Percentiles rank a stretch among this genome's conserved stretches.
Evolutionary conservation across 23 tunicate genomes (phyloP).

Genomic region (Halocynthia roretzi): DNA sequence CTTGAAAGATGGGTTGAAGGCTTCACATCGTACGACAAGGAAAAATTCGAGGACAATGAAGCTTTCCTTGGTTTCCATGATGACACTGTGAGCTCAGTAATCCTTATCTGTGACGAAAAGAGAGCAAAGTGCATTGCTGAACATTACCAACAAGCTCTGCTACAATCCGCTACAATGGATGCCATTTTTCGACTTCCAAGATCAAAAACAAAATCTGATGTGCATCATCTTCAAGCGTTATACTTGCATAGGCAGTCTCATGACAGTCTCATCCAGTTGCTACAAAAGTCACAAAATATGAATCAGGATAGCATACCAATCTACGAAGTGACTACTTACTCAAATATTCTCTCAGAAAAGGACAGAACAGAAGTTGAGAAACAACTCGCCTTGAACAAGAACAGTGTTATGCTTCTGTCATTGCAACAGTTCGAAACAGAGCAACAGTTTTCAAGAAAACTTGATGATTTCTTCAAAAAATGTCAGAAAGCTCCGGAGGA

Average conservation of each 20-base stretch:
- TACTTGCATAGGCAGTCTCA: constrained; percentile 34
- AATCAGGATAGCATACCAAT: neutral
- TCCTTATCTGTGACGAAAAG: neutral
- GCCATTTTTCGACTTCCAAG: constrained; percentile 15
- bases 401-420: constrained; percentile 42
- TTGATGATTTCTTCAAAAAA: constrained; percentile 34
- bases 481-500: constrained; percentile 1
- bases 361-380: constrained; percentile 28
- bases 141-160: neutral
- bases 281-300: neutral
- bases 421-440: constrained; percentile 60
- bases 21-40: neutral
- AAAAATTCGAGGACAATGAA: neutral
- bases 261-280: constrained; percentile 19
- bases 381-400: constrained; percentile 6
- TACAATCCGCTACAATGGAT: constrained; percentile 2
- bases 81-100: neutral
- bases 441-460: constrained; percentile 21
- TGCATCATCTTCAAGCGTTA: neutral
- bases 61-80: constrained; percentile 6
- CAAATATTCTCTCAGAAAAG: constrained; percentile 41
- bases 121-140: neutral
- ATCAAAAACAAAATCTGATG: constrained; percentile 17
- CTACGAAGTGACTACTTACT: constrained; percentile 47
- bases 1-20: constrained; percentile 23